Conservation (phyloP, 2,797 vertebrate genomes). For the Mycteria americana region DNA sequence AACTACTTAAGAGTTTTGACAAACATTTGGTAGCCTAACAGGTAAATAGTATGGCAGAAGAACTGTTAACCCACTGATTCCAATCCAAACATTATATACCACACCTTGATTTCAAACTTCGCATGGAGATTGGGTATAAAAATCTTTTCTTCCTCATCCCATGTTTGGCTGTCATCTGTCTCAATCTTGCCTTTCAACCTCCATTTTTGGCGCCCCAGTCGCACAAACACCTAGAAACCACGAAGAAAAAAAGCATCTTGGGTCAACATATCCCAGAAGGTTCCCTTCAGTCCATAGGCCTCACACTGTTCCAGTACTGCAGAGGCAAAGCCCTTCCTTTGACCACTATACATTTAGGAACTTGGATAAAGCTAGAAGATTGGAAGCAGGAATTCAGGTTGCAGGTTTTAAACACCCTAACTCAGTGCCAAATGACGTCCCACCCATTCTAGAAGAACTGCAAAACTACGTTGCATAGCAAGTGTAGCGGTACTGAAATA, state of each 20-base stretch:
- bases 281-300: not conserved
- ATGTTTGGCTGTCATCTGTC: conserved; percentile 88
- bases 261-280: accelerated
- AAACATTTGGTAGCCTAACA: not conserved
- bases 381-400: not conserved
- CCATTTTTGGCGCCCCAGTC: conserved; percentile 92
- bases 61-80: not conserved
- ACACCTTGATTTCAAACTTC: conserved; percentile 95
- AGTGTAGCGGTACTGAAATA: not conserved
- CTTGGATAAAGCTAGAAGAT: not conserved
- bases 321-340: not conserved
- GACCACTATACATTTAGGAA: not conserved
- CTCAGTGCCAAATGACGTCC: accelerated
- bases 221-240: conserved; percentile 83
- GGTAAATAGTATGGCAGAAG: not conserved
- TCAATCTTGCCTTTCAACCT: conserved; percentile 90
- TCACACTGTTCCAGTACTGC: not conserved
- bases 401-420: not conserved
- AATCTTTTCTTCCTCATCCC: conserved; percentile 91
- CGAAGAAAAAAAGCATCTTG: accelerated
- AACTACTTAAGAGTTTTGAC: not conserved
- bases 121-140: conserved; percentile 90
- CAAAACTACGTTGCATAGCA: not conserved
- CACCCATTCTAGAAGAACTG: not conserved
- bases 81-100: conserved; percentile 7